Base-by-base conservation (phyloP, 2,888 invertebrate genomes). In the Cantharis rufa region DNA sequence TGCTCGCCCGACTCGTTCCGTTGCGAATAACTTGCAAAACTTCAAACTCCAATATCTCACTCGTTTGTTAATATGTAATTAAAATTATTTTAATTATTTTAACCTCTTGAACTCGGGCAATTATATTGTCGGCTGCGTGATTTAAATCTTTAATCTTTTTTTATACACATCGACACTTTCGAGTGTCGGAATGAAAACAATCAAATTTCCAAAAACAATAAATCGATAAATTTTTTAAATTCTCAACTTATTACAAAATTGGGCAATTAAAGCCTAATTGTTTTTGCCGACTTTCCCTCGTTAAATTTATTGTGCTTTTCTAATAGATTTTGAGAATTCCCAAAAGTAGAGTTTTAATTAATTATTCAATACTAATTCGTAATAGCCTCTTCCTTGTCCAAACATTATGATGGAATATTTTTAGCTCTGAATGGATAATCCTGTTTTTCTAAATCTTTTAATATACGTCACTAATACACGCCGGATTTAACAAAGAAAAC, bases 81-180 rank as follows among this genome's bases (percentile, higher is more conserved):
- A 66, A 66, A 66, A 66, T 66, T 15, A 66, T 66, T 66, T 66
- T 66, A 66, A 66, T 66, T 66, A 66, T 24, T 66, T n/a, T 66
- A 66, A 66, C 64, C 64, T 66, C n/a, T 66, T 13, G 64, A 66
- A n/a, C 64, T 21, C 1, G 7, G 9, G 9, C 1, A 24, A 24
- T 24, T 66, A 21, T n/a, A 66, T 66, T 66, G 64, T 66, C 64
- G 64, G 64, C 21, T 9, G 21, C 24, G 24, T 21, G 64, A 66
- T 66, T 66, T 24, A 13, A 21, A 66, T 66, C 63, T 63, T 66
- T 66, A 21, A 66, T 66, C 64, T 66, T 21, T 11, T 16, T 16
- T 16, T 64, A 10, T 18, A 64, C 16, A 64, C 18, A 64, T 16
- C 24, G n/a, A 66, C 64, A 66, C 64, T 66, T 66, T 48, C 18